A percentile compares a stretch with the other conserved stretches of the same genome.
phyloP scores from a whole-genome alignment of 2,888 invertebrate species.

The Andrena flavipes region DNA sequence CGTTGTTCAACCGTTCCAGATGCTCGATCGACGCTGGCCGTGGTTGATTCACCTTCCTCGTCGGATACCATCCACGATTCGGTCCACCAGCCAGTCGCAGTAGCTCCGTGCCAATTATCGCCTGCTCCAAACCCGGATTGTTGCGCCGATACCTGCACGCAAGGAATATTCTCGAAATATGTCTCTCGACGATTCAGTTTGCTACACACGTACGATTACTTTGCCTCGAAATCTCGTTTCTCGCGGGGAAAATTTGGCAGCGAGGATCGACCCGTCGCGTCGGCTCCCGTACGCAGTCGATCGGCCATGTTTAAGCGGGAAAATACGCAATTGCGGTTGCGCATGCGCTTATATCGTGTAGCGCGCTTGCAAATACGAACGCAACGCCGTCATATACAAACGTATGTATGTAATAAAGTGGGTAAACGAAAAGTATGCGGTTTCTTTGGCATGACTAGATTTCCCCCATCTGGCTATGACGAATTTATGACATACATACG shows the following conservation, averaged over 20 bases:
- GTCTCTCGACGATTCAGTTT: neutral
- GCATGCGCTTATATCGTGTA: neutral
- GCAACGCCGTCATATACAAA: no score
- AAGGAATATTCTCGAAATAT: neutral
- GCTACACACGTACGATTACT: neutral
- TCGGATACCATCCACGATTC: slow-evolving; percentile 94
- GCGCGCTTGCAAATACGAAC: neutral
- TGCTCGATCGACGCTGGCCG: slow-evolving; percentile 95
- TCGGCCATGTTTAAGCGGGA: slow-evolving; percentile 4
- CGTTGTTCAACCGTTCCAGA: slow-evolving; percentile 89
- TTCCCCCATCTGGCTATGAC: no score
- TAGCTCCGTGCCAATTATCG: slow-evolving; percentile 91
- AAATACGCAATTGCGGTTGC: neutral
- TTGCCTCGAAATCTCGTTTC: neutral
- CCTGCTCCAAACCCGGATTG: slow-evolving; percentile 86
- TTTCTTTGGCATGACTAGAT: no score
- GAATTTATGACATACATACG: no score
- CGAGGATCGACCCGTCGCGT: neutral
- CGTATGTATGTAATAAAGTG: no score
- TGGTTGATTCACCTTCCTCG: slow-evolving; percentile 87
- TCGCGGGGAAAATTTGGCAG: neutral
- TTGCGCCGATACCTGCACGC: slow-evolving; percentile 80
- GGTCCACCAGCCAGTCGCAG: slow-evolving; percentile 92
- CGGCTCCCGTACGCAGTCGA: neutral
- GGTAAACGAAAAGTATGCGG: no score